Evolutionary conservation across 2,797 vertebrate genomes (phyloP).

Genomic region (Periophthalmus magnuspinnatus): DNA sequence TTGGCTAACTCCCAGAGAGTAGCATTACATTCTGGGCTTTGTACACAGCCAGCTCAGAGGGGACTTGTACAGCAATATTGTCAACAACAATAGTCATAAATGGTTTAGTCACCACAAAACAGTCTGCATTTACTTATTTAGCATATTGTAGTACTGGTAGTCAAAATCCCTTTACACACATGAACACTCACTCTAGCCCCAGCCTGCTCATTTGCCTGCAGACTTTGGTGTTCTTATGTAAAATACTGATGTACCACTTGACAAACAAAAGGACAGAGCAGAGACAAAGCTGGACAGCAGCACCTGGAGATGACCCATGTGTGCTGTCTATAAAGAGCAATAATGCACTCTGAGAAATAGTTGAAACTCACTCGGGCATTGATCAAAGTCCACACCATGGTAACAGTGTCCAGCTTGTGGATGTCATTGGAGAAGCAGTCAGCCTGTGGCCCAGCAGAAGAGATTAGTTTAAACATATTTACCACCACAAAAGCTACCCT

Average conservation of each 20-base stretch:
- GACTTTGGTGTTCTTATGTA: too few species aligned
- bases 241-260: too few species aligned
- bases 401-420: conserved; percentile 92
- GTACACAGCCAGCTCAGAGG: conserved; percentile 31
- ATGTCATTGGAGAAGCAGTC: conserved; percentile 99
- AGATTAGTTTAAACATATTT: conserved; percentile 23
- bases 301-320: too few species aligned
- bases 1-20: conserved; percentile 48
- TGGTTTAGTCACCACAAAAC: not conserved
- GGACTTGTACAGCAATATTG: conserved; percentile 17
- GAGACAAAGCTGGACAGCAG: too few species aligned
- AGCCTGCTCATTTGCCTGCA: too few species aligned
- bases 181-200: too few species aligned
- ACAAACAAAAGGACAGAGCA: too few species aligned
- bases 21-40: conserved; percentile 46
- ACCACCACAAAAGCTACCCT: conserved; percentile 3
- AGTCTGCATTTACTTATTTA: not conserved
- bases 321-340: not conserved
- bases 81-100: conserved; percentile 23
- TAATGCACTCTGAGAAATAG: not conserved
- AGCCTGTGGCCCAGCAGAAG: conserved; percentile 77
- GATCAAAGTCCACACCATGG: conserved; percentile 93
- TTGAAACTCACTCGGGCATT: conserved; percentile 86
- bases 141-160: not conserved
- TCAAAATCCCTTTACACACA: not conserved